Conservation (phyloP, 2,888 invertebrate genomes). For the Drosophila peninsularis region DNA sequence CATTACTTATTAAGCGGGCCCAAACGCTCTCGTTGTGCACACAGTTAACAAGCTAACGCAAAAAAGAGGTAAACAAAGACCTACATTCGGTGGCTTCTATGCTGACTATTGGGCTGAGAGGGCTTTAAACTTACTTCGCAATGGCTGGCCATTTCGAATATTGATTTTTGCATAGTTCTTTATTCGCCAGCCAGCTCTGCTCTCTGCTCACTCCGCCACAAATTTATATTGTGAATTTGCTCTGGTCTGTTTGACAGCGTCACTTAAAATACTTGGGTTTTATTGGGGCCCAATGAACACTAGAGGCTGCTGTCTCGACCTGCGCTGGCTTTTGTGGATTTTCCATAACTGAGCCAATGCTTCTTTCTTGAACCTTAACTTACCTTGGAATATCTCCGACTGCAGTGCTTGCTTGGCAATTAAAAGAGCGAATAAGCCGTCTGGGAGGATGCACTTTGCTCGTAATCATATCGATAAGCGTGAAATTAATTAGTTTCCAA, state of each 20-base stretch:
- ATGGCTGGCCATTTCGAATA: conserved; percentile 52
- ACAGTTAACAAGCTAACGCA: conserved; percentile 23
- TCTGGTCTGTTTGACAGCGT: conserved; percentile 11
- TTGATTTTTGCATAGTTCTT: conserved; percentile 50
- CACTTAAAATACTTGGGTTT: conserved; percentile 15
- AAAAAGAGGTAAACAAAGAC: conserved; percentile 22
- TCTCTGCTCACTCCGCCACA: neutral
- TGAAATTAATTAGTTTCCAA: conserved; percentile 64
- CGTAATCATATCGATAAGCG: conserved; percentile 1
- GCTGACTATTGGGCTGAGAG: neutral
- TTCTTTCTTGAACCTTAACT: too few relatives aligned
- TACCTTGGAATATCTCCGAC: too few relatives aligned
- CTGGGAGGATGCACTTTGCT: neutral
- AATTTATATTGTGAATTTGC: conserved; percentile 18
- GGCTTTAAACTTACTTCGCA: conserved; percentile 23
- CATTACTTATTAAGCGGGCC: conserved; percentile 18
- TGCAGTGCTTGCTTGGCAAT: neutral
- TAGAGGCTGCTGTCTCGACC: conserved; percentile 23
- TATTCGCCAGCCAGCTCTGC: conserved; percentile 1
- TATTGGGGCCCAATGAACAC: conserved; percentile 32
- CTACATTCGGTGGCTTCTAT: neutral
- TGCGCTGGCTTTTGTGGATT: too few relatives aligned
- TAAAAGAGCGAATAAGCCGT: neutral
- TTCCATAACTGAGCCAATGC: too few relatives aligned
- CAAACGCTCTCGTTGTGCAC: conserved; percentile 7